Percentiles rank a stretch among this genome's conserved stretches.
These are phyloP conservation scores for Delphinus delphis DNA, from an alignment of 2,113 vertebrate species.

Conservation along the genomic window DNA sequence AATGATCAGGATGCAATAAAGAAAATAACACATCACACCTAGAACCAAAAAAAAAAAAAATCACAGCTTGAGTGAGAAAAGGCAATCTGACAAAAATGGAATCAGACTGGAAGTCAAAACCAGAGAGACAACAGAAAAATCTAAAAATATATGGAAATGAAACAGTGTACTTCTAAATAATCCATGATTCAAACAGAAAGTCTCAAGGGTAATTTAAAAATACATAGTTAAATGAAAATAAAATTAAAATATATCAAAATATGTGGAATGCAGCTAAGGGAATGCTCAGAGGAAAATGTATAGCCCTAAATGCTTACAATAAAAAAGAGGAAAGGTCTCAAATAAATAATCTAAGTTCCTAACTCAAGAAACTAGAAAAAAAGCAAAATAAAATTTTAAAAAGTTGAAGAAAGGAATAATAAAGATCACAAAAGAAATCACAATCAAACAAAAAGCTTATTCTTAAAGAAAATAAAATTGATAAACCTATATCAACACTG, in stretches of 20 bases:
- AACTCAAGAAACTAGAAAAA: constrained; percentile 10
- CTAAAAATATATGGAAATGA: background rate
- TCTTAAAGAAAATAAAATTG: background rate
- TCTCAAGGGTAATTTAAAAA: background rate
- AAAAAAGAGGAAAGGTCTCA: background rate
- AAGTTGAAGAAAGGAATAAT: background rate
- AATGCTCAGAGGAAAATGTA: background rate
- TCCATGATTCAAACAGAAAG: background rate
- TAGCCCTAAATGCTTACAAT: background rate
- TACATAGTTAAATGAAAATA: background rate
- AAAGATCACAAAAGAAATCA: background rate
- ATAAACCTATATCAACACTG: background rate
- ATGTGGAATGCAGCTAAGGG: background rate
- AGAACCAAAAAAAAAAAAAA: background rate
- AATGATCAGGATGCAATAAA: background rate
- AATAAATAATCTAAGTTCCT: background rate
- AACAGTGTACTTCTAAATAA: background rate
- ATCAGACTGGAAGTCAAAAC: background rate
- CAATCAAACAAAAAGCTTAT: background rate
- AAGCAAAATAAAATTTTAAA: background rate
- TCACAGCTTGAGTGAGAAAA: background rate
- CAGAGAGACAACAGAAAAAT: background rate
- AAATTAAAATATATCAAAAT: background rate
- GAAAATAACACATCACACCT: background rate
- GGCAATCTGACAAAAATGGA: background rate